These are phyloP conservation scores for Graphium colonna DNA, from an alignment of 2,888 invertebrate species.

Conservation along the genomic window DNA sequence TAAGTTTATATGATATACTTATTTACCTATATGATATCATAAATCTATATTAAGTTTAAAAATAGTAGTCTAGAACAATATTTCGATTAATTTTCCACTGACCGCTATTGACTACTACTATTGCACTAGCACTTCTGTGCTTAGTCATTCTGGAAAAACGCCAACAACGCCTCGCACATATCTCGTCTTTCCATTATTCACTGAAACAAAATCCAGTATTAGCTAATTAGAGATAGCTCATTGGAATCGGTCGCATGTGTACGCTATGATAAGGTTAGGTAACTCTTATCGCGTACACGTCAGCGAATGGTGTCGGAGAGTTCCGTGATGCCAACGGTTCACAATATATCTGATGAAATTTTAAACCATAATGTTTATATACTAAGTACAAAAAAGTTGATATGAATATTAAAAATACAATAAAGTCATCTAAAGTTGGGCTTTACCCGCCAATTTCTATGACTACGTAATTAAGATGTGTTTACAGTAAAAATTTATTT, in stretches of 20 bases:
- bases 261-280: slow-evolving; percentile 23
- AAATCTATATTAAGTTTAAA: too few relatives aligned
- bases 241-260: slow-evolving; percentile 12
- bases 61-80: neutral
- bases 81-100: neutral
- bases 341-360: slow-evolving; percentile 9
- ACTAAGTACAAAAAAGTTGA: too few relatives aligned
- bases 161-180: slow-evolving; percentile 1
- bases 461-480: neutral
- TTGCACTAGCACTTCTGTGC: slow-evolving; percentile 4
- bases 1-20: too few relatives aligned
- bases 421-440: too few relatives aligned
- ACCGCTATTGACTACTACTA: slow-evolving; percentile 1
- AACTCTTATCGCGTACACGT: slow-evolving; percentile 21
- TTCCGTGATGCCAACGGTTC: slow-evolving; percentile 1
- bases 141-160: slow-evolving; percentile 13
- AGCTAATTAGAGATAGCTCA: slow-evolving; percentile 13
- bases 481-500: neutral
- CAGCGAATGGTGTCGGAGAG: slow-evolving; percentile 16
- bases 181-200: neutral
- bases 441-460: too few relatives aligned
- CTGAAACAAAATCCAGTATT: slow-evolving; percentile 10
- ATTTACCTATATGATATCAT: too few relatives aligned
- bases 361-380: too few relatives aligned
- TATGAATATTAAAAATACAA: too few relatives aligned